These are phyloP conservation scores for Andricus curvator DNA, from an alignment of 2,888 invertebrate genomes.

Conservation along the genomic window DNA sequence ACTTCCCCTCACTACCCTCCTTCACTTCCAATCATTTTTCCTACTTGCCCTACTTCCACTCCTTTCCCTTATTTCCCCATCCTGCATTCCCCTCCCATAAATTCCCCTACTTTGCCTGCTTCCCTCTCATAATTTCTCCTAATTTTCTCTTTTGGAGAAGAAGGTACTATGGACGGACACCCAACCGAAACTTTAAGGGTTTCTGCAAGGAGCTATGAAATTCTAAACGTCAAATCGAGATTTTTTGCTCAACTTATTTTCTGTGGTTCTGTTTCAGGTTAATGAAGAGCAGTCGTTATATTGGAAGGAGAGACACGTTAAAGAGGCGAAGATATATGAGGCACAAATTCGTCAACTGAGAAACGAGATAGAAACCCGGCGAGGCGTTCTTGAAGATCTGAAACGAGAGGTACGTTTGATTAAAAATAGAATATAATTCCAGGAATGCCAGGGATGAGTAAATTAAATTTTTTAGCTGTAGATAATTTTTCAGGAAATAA, in stretches of 20 bases:
- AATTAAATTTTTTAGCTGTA: background rate
- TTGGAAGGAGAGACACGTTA: slow-evolving; percentile 76
- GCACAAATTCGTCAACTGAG: slow-evolving; percentile 72
- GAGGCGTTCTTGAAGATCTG: slow-evolving; percentile 68
- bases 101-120: too few species aligned
- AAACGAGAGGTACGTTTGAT: slow-evolving; percentile 68
- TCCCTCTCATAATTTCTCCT: too few species aligned
- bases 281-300: slow-evolving; percentile 69
- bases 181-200: background rate
- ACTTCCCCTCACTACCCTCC: too few species aligned
- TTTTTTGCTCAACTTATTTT: background rate
- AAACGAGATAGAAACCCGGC: slow-evolving; percentile 74
- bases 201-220: background rate
- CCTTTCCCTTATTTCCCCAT: too few species aligned
- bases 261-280: slow-evolving; percentile 64
- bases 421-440: background rate
- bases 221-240: background rate
- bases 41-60: too few species aligned
- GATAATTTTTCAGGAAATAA: too few species aligned
- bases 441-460: too few species aligned
- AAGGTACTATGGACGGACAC: too few species aligned
- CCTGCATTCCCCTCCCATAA: too few species aligned
- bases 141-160: too few species aligned
- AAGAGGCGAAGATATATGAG: slow-evolving; percentile 73
- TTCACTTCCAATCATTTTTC: too few species aligned